Conservation (phyloP, 30 jellyfish, hydroid and myxozoan species). For the Mastigias papua region DNA sequence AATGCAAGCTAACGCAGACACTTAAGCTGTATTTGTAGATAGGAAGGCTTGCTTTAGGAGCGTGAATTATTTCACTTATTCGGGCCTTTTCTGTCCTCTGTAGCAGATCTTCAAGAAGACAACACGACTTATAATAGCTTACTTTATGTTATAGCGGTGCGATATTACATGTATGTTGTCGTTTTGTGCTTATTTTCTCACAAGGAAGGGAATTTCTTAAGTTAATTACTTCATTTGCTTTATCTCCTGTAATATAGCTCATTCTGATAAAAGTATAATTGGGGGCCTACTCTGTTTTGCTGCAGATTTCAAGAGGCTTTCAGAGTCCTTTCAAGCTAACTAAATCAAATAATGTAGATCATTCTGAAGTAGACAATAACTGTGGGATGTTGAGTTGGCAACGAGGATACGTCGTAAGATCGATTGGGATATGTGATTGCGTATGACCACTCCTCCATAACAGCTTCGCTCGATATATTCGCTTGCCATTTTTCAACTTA, state of each 20-base stretch:
- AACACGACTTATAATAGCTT: too few relatives aligned
- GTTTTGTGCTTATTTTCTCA: neutral
- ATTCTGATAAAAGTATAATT: neutral
- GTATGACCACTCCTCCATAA: neutral
- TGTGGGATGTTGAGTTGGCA: neutral
- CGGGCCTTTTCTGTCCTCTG: too few relatives aligned
- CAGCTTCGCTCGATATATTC: neutral
- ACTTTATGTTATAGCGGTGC: too few relatives aligned
- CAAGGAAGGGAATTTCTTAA: neutral
- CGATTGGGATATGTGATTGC: too few relatives aligned
- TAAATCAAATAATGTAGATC: neutral
- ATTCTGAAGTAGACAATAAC: neutral
- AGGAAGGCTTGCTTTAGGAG: too few relatives aligned
- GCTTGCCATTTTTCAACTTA: neutral
- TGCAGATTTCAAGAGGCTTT: neutral
- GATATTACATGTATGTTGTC: neutral
- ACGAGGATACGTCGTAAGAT: neutral
- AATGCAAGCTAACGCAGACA: too few relatives aligned
- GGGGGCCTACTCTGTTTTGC: neutral
- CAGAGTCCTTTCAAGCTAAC: neutral
- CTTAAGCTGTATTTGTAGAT: too few relatives aligned
- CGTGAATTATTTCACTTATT: too few relatives aligned
- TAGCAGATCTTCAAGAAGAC: too few relatives aligned
- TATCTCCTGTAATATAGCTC: neutral
- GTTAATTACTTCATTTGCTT: neutral